Evolutionary conservation across 2,797 vertebrate species (phyloP), one percentile per base, ranked within the genome.

Genomic region (Coregonus sp.): DNA sequence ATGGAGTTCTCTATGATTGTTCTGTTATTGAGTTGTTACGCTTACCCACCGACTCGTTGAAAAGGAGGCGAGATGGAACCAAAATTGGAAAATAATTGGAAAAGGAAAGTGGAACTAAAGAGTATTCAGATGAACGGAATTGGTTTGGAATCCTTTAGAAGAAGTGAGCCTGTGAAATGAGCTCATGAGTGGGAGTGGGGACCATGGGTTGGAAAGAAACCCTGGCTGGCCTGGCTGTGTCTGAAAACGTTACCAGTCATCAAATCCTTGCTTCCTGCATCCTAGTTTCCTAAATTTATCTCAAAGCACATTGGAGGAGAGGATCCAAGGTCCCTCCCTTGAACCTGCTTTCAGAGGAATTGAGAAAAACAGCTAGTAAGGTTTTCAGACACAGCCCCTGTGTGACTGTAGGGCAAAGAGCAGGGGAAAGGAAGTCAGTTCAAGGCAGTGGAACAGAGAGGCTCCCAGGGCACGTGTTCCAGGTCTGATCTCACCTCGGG

Each of bases 51-150:
- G 69, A 52, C 35, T 6, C 1, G 4, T 75, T 65, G 65, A 68
- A 68, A n/a, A 61, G 75, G 78, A 65, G 66, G 76, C 66, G 54
- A 74, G 63, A 78, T n/a, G 35, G 3, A 70, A 47, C 73, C 79
- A 77, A 76, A 87, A 84, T 79, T 54, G 76, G 47, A 86, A 81
- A 76, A 75, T 84, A 88, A 81, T 82, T 78, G 56, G 70, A 82
- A 80, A 80, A 80, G 68, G 63, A 75, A 81, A 85, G 84, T 70
- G 59, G 80, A 89, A 87, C 84, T 84, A 88, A 84, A 70, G 83
- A 71, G 75, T 76, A 82, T 80, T 82, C 82, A 80, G 51, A 33
- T 70, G 74, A 75, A 63, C 68, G 73, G 86, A 87, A 87, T 85
- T 82, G 82, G 82, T 82, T 80, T 78, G 71, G 80, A 84, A 85